Base-by-base conservation (phyloP, 2,113 vertebrate species). In the Chelonoidis abingdonii region DNA sequence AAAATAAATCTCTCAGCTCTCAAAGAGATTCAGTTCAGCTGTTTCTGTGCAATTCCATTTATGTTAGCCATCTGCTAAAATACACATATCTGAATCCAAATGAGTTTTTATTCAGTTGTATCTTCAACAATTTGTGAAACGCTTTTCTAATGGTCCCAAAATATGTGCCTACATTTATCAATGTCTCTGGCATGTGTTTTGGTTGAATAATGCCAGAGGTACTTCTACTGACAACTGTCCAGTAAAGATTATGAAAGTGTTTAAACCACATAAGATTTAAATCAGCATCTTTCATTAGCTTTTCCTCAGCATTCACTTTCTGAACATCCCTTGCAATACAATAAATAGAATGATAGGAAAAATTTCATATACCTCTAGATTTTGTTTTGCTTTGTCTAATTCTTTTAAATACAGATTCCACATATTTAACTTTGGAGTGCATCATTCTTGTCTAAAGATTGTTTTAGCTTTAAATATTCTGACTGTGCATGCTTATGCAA, bases 381-480 rank as follows among this genome's bases (percentile, higher is more conserved):
- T 76, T 29, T 79, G 62, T 35, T 65, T 82, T 90, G 2, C 12
- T 89, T 89, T 56, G 13, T 47, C 59, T 87, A 3, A 41, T 41
- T 56, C 11, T 72, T 44, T 91, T 78, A 38, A 38, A 52, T 76
- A 88, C 84, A 22, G 9, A 83, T 84, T 96, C 85, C 72, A 44
- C 78, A 2, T 0, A 27, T 86, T 93, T 92, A 38, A 49, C 27
- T 62, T 80, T 93, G 57, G 82, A 96, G 89, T 80, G 81, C 80
- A 52, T 59, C 57, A 17, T 35, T 72, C n/a, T 94, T 59, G 29
- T 56, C 3, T 35, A 82, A 94, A 6, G 29, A 57, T 81, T 57
- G 9, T 93, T 93, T 90, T 80, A 89, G 31, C 52, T 69, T 54
- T 52, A 94, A 92, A 88, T 89, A 97, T 84, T 83, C 85, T 86